These are phyloP conservation scores for Cryptophagus acutangulus DNA, from an alignment of 2,888 invertebrate species.

Conservation along the genomic window DNA sequence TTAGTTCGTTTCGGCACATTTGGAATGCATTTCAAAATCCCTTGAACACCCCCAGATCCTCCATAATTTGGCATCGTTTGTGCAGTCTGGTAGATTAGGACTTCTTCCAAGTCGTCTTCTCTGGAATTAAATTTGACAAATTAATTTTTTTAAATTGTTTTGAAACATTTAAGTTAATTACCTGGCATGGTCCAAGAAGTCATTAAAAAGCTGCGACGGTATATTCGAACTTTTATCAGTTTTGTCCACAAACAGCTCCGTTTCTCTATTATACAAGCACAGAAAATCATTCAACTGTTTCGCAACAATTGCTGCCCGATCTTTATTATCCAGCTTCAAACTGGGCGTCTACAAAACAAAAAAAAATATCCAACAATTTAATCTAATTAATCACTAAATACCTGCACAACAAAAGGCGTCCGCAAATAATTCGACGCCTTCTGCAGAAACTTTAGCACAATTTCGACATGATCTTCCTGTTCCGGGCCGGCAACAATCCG, in stretches of 20 bases:
- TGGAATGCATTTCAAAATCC: slow-evolving; percentile 44
- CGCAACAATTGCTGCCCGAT: slow-evolving; percentile 76
- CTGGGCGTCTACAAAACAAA: slow-evolving; percentile 57
- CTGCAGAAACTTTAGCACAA: slow-evolving; percentile 71
- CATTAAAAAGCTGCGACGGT: slow-evolving; percentile 53
- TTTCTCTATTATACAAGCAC: slow-evolving; percentile 77
- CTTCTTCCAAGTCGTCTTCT: slow-evolving; percentile 69
- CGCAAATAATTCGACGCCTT: slow-evolving; percentile 67
- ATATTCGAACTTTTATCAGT: slow-evolving; percentile 60
- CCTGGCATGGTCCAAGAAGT: slow-evolving; percentile 59
- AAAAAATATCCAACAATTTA: slow-evolving; percentile 43
- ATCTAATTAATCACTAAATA: slow-evolving; percentile 29
- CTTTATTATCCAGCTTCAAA: slow-evolving; percentile 70
- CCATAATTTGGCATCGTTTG: slow-evolving; percentile 34
- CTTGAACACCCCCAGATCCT: slow-evolving; percentile 35
- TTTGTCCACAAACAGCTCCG: slow-evolving; percentile 69
- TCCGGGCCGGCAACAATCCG: slow-evolving; percentile 57
- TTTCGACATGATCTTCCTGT: slow-evolving; percentile 57
- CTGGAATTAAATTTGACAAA: slow-evolving; percentile 44
- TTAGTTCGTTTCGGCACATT: slow-evolving; percentile 33
- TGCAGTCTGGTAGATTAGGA: slow-evolving; percentile 53
- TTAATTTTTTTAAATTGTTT: slow-evolving; percentile 2
- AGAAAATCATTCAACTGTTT: slow-evolving; percentile 81
- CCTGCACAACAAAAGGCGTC: slow-evolving; percentile 62
- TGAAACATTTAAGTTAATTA: slow-evolving; percentile 34